Base-by-base conservation (phyloP, 2,888 invertebrate species). In the Clostera curtula region DNA sequence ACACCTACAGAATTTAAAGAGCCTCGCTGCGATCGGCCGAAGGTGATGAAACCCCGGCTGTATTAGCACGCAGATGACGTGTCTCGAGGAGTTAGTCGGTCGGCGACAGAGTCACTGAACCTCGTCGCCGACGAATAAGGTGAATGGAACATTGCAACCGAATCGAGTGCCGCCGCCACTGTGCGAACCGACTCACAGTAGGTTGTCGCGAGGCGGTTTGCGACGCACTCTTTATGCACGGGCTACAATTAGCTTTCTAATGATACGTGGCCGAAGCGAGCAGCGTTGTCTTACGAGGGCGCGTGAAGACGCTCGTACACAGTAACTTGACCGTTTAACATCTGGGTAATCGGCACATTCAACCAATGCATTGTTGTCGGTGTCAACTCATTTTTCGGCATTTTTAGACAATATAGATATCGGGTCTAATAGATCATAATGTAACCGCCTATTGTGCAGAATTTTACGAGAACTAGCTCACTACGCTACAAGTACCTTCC, bases 81-180 rank as follows among this genome's bases (percentile, higher is more conserved):
- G 73, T 61, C 52, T 56, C 60, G 54, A 61, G 56, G 64, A 69
- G 68, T 69, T 62, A 66, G 70, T 68, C 71, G 73, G 70, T 67
- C 70, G 71, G 49, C 67, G 58, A 33, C 63, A 66, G 64, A 75
- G 82, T 80, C 82, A 82, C 59, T 82, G 82, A 82, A 80, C 82
- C 76, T 76, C 68, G 63, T 49, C 64, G 69, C 46, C 62, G 60
- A 63, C 74, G 53, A 74, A 77, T 75, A 74, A 75, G 80, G 82
- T 82, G 80, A 80, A 79, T 77, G 80, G 79, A 77, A 77, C 75
- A 66, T 68, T 76, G 79, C 80, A 73, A 64, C 67, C 75, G 66
- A 73, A 68, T 60, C 64, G 64, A 56, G 64, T 60, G 58, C 49
- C 57, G 58, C 49, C 57, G 58, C 60, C 52, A 56, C 52, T 40